Evolutionary conservation across 1,140 invertebrate species (phyloP).

Genomic region (Bicyclus anynana): DNA sequence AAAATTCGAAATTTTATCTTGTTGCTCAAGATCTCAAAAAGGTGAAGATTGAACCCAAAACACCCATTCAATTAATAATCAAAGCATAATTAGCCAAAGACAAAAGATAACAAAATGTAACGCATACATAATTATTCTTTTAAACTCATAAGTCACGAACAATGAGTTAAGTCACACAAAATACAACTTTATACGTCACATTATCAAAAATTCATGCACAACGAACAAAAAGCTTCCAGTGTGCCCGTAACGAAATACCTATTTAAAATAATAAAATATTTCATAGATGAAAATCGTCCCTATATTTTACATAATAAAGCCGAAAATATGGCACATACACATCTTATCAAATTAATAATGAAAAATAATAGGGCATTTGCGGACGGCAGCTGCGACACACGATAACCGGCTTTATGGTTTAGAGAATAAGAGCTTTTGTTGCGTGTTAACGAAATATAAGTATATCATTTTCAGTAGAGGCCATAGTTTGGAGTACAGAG

Average conservation of each 20-base stretch:
- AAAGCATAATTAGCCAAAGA: too few relatives aligned
- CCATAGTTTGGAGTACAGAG: constrained; percentile 68
- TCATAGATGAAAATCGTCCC: constrained; percentile 12
- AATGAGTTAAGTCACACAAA: too few relatives aligned
- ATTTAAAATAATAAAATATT: constrained; percentile 18
- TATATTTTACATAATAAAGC: constrained; percentile 27
- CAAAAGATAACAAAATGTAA: too few relatives aligned
- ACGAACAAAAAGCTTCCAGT: constrained; percentile 2
- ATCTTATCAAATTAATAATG: constrained; percentile 72
- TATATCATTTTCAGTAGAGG: constrained; percentile 66
- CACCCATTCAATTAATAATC: too few relatives aligned
- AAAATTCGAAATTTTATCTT: too few relatives aligned
- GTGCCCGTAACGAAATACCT: not conserved
- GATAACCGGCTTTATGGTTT: constrained; percentile 25
- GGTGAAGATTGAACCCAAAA: too few relatives aligned
- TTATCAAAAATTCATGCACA: not conserved
- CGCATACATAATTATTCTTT: not conserved
- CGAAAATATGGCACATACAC: constrained; percentile 34
- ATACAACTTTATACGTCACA: not conserved
- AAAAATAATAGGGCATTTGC: constrained; percentile 52
- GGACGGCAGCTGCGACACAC: constrained; percentile 5
- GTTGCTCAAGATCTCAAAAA: too few relatives aligned
- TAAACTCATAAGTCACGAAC: too few relatives aligned
- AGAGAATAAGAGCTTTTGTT: constrained; percentile 35
- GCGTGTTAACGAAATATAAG: constrained; percentile 32